Evolutionary conservation across 2,797 vertebrate species (phyloP).

Genomic region (Odontamblyopus lacepedii): DNA sequence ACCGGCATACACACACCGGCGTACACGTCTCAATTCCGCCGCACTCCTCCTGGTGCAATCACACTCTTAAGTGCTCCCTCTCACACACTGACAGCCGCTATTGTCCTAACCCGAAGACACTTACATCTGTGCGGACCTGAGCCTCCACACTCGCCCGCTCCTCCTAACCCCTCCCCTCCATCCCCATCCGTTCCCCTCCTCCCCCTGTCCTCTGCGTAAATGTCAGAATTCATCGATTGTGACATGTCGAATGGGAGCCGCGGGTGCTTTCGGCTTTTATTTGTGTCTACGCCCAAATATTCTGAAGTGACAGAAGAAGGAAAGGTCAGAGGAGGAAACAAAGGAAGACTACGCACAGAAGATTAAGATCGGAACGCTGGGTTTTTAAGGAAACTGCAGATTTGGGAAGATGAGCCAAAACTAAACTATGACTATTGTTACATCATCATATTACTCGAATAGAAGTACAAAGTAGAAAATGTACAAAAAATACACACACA

Average conservation of each 20-base stretch:
- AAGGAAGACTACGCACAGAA: not conserved
- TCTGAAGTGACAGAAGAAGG: slow-evolving; percentile 45
- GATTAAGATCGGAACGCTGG: not conserved
- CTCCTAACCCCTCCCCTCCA: not conserved
- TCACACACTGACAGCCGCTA: not conserved
- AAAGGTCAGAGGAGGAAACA: slow-evolving; percentile 50
- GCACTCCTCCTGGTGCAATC: not conserved
- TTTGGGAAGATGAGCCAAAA: not conserved
- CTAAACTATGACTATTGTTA: not conserved
- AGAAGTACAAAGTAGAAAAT: too few relatives aligned
- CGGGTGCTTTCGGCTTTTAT: slow-evolving; percentile 53
- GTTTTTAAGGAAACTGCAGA: not conserved
- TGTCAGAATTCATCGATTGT: slow-evolving; percentile 68
- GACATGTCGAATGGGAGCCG: slow-evolving; percentile 48
- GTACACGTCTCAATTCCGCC: too few relatives aligned
- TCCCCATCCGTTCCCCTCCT: too few relatives aligned
- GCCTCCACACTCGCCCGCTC: not conserved
- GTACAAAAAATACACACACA: too few relatives aligned
- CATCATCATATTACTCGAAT: too few relatives aligned
- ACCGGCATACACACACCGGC: not conserved
- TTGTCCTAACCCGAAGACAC: not conserved
- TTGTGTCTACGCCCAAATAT: slow-evolving; percentile 47
- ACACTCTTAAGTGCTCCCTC: not conserved
- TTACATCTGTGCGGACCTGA: not conserved
- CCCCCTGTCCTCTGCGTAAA: slow-evolving; percentile 24